These are phyloP conservation scores for Ptychobarbus kaznakovi DNA, from an alignment of 2,797 vertebrate genomes.

Conservation along the genomic window DNA sequence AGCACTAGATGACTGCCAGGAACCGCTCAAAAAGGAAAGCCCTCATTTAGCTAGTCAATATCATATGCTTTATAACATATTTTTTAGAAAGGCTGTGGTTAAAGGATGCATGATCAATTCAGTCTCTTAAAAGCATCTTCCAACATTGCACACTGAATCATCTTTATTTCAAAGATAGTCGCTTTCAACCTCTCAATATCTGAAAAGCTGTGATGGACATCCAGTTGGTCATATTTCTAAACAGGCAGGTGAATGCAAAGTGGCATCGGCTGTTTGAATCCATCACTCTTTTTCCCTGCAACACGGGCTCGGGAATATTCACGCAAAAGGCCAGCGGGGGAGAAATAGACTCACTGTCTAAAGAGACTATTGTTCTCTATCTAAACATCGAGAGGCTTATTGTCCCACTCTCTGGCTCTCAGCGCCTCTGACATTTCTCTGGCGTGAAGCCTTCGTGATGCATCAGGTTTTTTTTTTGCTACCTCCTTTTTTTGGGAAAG, in stretches of 20 bases:
- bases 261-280: slow-evolving; percentile 51
- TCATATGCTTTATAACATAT: neutral
- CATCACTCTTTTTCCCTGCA: slow-evolving; percentile 62
- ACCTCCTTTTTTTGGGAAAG: slow-evolving; percentile 47
- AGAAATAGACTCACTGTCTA: slow-evolving; percentile 75
- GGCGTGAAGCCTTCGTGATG: slow-evolving; percentile 64
- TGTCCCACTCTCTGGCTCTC: slow-evolving; percentile 73
- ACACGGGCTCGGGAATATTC: slow-evolving; percentile 71
- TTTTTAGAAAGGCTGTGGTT: neutral
- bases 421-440: slow-evolving; percentile 78
- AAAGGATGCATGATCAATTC: neutral
- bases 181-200: neutral
- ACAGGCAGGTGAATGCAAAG: slow-evolving; percentile 68
- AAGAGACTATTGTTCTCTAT: slow-evolving; percentile 79
- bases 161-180: neutral
- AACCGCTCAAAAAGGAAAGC: neutral
- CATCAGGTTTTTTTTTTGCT: slow-evolving; percentile 37
- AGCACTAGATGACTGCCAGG: neutral
- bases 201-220: neutral
- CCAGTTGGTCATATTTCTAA: slow-evolving; percentile 66
- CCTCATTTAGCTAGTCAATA: neutral
- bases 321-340: slow-evolving; percentile 76
- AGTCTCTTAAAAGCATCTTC: neutral
- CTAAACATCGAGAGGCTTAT: slow-evolving; percentile 76
- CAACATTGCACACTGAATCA: neutral